Base-by-base conservation (phyloP, 2,113 vertebrate species). In the Hydrolagus affinis region DNA sequence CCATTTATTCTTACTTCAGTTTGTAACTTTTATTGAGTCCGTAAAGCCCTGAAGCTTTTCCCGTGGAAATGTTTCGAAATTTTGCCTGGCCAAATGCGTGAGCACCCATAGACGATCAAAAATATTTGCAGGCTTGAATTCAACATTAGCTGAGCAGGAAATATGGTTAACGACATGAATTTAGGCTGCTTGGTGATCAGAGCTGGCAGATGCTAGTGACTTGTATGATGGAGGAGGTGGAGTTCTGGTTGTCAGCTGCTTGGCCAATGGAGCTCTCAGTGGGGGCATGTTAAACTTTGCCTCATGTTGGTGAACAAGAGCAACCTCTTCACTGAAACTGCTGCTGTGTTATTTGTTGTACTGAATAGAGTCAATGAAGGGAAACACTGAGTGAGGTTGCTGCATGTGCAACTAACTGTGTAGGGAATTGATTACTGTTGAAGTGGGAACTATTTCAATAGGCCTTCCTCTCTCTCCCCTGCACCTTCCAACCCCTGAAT, bases 131-230 rank as follows among this genome's bases (percentile, higher is more conserved):
- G 77, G 60, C 60, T 66, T 66, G 12, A 66, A 66, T 64, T 83
- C 23, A 66, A 11, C 78, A 66, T 19, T 68, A 66, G 78, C 78
- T 83, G 60, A 83, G 25, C 21, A 83, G 60, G 78, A 66, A 62
- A 83, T 28, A 83, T 83, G 66, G 60, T 32, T 83, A 83, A 83
- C 9, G 66, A 59, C 1, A 44, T 44, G 44, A 44, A 44, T 83
- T 32, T 62, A 32, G 78, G 64, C 62, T 28, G 78, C 15, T 19
- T 21, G 62, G 21, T 83, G 28, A 68, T 66, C 78, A 83, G 14
- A 28, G 14, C 17, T 83, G 78, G 19, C 28, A 83, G 78, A 83
- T 25, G 21, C 30, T 19, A 60, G 62, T 30, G 62, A 62, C 25
- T 80, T 9, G 1, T 17, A 60, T 80, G 59, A 80, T 14, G 11